Evolutionary conservation across 2,113 vertebrate genomes (phyloP).

Genomic region (Felis chaus): DNA sequence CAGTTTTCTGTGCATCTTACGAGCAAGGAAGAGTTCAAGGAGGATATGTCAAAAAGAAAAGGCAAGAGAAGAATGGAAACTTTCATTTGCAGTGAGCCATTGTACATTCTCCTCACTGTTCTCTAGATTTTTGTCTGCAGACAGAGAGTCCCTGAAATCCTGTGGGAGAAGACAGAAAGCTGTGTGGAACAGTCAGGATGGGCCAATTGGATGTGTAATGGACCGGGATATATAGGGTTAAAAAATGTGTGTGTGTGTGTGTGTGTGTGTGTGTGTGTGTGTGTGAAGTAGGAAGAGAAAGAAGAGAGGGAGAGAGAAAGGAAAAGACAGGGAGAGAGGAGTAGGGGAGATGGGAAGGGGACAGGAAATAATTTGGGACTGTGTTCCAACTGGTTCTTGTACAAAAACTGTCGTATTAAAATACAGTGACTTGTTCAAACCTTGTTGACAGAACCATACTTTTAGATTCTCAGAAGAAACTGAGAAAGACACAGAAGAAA

Average conservation of each 20-base stretch:
- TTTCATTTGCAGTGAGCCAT: background rate
- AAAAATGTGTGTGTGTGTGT: background rate
- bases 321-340: too few species aligned
- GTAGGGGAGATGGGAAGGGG: too few species aligned
- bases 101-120: background rate
- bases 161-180: background rate
- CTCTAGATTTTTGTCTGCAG: background rate
- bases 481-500: background rate
- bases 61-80: conserved; percentile 7
- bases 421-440: background rate
- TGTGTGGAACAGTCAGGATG: background rate
- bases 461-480: background rate
- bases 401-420: background rate
- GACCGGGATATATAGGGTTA: conserved; percentile 67
- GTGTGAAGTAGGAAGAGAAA: background rate
- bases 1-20: background rate
- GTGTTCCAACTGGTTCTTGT: background rate
- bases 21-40: background rate
- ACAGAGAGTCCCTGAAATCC: background rate
- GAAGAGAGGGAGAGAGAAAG: too few species aligned
- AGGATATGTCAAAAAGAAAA: background rate
- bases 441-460: background rate
- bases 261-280: background rate
- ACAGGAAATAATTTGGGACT: background rate
- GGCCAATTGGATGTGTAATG: conserved; percentile 36